Percentiles rank a stretch among this genome's conserved stretches.
These are phyloP conservation scores for Calephelis nemesis DNA, from an alignment of 1,140 invertebrate genomes.

Conservation along the genomic window DNA sequence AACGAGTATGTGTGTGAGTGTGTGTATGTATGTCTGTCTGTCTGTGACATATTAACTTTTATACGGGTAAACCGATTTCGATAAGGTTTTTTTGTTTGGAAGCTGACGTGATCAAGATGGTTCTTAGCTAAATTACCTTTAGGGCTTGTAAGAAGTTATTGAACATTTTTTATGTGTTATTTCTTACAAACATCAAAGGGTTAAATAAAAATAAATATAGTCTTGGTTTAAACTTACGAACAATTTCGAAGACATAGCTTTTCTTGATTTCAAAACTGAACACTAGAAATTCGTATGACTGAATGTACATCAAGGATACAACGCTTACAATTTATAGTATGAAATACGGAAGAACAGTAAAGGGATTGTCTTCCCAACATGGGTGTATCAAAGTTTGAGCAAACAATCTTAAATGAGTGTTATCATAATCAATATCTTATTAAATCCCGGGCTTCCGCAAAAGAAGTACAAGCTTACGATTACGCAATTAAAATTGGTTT, in stretches of 20 bases:
- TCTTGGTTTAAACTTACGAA: conserved; percentile 43
- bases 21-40: no score
- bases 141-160: no score
- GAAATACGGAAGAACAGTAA: conserved; percentile 43
- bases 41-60: no score
- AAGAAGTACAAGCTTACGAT: conserved; percentile 4
- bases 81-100: no score
- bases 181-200: background rate
- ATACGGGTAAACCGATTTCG: no score
- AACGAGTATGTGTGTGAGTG: no score
- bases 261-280: conserved; percentile 21
- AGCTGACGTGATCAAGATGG: no score
- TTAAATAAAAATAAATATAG: background rate
- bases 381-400: conserved; percentile 10
- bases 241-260: conserved; percentile 44
- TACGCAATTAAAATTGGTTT: conserved; percentile 15
- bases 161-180: no score
- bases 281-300: conserved; percentile 32
- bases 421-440: conserved; percentile 19
- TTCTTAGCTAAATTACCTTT: no score
- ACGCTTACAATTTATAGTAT: conserved; percentile 53
- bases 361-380: conserved; percentile 42
- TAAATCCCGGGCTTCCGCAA: conserved; percentile 7
- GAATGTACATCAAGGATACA: conserved; percentile 38
- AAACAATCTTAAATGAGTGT: conserved; percentile 16